Conservation (phyloP, 1,140 invertebrate genomes). For the Amphibalanus amphitrite region DNA sequence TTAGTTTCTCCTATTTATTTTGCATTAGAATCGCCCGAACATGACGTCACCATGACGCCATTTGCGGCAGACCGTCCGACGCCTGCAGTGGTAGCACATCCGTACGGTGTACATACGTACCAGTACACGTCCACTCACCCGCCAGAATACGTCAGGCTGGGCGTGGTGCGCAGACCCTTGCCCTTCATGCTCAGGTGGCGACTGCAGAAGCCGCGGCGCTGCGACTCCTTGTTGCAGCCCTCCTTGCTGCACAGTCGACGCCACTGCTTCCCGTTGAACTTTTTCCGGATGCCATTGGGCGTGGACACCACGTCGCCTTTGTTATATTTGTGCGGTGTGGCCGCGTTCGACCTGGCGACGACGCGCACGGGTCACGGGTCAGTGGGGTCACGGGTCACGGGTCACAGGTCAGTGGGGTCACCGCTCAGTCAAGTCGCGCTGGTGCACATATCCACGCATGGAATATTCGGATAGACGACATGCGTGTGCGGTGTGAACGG, state of each 20-base stretch:
- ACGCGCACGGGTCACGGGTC: not conserved
- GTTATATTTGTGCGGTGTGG: constrained; percentile 90
- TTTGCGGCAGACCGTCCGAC: no score
- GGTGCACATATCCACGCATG: no score
- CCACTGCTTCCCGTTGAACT: constrained; percentile 99
- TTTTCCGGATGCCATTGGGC: constrained; percentile 90
- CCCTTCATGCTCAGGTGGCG: constrained; percentile 80
- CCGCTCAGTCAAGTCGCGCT: constrained; percentile 5
- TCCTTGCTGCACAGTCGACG: constrained; percentile 83
- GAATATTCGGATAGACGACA: no score
- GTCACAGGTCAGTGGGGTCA: no score
- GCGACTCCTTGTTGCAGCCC: constrained; percentile 94
- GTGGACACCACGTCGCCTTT: constrained; percentile 96
- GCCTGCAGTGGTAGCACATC: no score
- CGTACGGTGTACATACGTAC: no score
- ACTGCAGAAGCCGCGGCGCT: constrained; percentile 87
- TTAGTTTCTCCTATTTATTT: no score
- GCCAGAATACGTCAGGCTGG: constrained; percentile 20
- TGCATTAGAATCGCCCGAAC: no score
- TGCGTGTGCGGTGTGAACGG: no score
- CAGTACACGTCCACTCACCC: constrained; percentile 15
- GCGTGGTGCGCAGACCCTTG: constrained; percentile 34
- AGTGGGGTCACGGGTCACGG: no score
- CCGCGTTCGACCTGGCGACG: constrained; percentile 52
- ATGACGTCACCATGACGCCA: no score